Percentiles rank a stretch among this genome's conserved stretches.
phyloP scores from a whole-genome alignment of 2,113 vertebrate species.

The Cyprinodon tularosa region DNA sequence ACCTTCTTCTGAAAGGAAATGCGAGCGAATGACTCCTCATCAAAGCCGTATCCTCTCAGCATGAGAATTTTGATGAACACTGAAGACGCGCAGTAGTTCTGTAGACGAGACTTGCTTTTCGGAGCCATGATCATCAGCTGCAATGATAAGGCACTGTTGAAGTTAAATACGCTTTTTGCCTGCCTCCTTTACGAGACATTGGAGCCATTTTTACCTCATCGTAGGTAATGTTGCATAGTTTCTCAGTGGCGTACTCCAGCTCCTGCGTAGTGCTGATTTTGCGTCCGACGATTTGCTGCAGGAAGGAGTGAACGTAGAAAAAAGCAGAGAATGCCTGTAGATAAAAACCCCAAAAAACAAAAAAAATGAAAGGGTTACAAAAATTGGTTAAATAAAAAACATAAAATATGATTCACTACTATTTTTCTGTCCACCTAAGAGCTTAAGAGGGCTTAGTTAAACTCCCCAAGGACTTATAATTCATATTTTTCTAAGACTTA shows the following conservation, averaged over 20 bases:
- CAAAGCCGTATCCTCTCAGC: conserved; percentile 83
- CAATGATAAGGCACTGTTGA: conserved; percentile 2
- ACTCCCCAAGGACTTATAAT: neutral
- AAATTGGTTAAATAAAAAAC: neutral
- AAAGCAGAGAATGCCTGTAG: conserved; percentile 94
- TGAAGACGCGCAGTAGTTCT: conserved; percentile 79
- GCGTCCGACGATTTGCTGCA: conserved; percentile 76
- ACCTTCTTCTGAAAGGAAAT: conserved; percentile 86
- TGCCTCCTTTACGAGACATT: too few relatives aligned
- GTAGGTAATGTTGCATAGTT: conserved; percentile 82
- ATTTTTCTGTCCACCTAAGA: neutral
- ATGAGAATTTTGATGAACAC: conserved; percentile 81
- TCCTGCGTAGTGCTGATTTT: conserved; percentile 68
- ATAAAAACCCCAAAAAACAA: neutral
- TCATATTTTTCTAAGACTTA: neutral
- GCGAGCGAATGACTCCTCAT: conserved; percentile 67
- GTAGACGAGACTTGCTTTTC: conserved; percentile 54
- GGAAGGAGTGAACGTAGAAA: conserved; percentile 88
- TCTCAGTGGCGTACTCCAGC: conserved; percentile 71
- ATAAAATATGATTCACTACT: neutral
- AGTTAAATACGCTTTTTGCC: neutral
- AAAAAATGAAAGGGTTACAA: neutral
- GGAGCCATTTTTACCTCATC: conserved; percentile 71
- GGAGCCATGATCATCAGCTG: conserved; percentile 68
- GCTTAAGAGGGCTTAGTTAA: neutral